These are phyloP conservation scores for Drosophila carrolli DNA, from an alignment of 1,140 invertebrate species.

Conservation along the genomic window DNA sequence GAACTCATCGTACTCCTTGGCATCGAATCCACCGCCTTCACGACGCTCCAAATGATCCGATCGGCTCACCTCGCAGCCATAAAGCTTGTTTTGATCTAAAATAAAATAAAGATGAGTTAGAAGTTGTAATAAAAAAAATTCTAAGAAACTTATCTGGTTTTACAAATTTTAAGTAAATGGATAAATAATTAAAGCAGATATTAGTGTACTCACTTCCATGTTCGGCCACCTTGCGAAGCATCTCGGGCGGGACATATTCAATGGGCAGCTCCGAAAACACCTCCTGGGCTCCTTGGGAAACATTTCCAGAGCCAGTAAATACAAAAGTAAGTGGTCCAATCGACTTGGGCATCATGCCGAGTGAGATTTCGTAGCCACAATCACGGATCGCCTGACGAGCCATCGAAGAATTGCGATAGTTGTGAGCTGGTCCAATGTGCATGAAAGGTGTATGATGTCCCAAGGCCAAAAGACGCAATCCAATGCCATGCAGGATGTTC, in stretches of 20 bases:
- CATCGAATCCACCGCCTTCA: slow-evolving; percentile 95
- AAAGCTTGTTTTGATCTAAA: slow-evolving; percentile 95
- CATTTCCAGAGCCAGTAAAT: slow-evolving; percentile 97
- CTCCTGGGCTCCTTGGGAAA: slow-evolving; percentile 96
- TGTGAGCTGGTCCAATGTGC: slow-evolving; percentile 99
- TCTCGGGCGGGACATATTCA: slow-evolving; percentile 98
- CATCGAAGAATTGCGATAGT: slow-evolving; percentile 99
- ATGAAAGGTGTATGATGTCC: slow-evolving; percentile 99
- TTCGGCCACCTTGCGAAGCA: slow-evolving; percentile 97
- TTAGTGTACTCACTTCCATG: slow-evolving; percentile 93
- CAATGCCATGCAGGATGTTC: slow-evolving; percentile 98
- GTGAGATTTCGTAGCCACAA: slow-evolving; percentile 98
- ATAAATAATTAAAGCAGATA: background rate
- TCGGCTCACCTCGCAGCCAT: slow-evolving; percentile 96
- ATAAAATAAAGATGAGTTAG: background rate
- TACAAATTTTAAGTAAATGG: too few species aligned
- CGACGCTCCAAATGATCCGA: slow-evolving; percentile 97
- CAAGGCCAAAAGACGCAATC: slow-evolving; percentile 95
- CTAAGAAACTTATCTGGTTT: background rate
- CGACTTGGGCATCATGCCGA: slow-evolving; percentile 99
- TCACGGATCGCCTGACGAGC: slow-evolving; percentile 98
- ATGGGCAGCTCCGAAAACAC: slow-evolving; percentile 98
- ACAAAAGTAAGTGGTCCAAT: slow-evolving; percentile 99
- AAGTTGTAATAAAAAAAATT: background rate
- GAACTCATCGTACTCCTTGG: slow-evolving; percentile 95